These are phyloP conservation scores for Sphaerophoria rueppellii DNA, from an alignment of 2,888 invertebrate species.

Conservation along the genomic window DNA sequence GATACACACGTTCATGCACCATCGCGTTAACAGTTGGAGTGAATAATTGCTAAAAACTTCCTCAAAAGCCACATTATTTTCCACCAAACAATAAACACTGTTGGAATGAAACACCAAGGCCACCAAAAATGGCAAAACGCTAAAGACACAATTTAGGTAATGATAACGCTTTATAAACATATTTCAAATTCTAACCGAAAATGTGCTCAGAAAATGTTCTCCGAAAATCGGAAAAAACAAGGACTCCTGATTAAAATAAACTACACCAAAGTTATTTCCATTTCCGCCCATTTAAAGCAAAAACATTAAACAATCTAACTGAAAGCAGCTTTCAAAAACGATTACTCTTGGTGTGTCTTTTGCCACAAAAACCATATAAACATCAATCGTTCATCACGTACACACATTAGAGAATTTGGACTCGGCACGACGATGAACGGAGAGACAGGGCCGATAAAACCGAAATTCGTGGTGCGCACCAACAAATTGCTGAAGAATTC, in stretches of 20 bases:
- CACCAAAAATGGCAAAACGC: background rate
- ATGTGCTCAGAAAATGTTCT: background rate
- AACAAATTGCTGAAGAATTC: conserved; percentile 51
- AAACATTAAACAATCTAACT: conserved; percentile 33
- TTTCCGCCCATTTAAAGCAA: background rate
- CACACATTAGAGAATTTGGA: conserved; percentile 12
- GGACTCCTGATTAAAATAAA: conserved; percentile 41
- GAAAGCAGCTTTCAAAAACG: conserved; percentile 37
- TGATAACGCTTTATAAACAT: background rate
- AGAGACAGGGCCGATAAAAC: conserved; percentile 46
- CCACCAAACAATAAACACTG: background rate
- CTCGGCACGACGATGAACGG: no score
- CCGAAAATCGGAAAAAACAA: background rate
- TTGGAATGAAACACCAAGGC: background rate
- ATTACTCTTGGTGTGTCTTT: conserved; percentile 35
- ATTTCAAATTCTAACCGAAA: conserved; percentile 23
- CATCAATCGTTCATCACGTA: conserved; percentile 65
- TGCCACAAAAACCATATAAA: conserved; percentile 48
- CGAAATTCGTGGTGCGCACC: conserved; percentile 59
- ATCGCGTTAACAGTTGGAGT: background rate
- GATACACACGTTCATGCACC: background rate
- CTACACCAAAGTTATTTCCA: conserved; percentile 50
- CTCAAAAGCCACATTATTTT: conserved; percentile 6
- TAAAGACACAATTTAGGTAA: background rate
- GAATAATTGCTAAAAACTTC: conserved; percentile 1